A percentile compares a stretch with the other conserved stretches of the same genome.
Conservation (phyloP, 2,113 vertebrate genomes). For the Cyphomyrus discorhynchus region DNA sequence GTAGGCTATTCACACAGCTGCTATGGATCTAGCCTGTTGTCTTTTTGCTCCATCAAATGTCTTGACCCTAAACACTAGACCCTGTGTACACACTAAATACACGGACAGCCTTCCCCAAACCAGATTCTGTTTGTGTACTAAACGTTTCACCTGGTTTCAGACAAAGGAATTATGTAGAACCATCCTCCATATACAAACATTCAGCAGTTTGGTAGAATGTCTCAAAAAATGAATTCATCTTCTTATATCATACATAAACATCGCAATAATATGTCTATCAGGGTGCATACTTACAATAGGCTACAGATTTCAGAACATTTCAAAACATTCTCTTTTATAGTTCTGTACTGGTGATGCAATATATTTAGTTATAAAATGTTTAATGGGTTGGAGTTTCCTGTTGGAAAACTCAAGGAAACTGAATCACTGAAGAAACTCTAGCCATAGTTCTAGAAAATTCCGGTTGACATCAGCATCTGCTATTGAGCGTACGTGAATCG, state of each 20-base stretch:
- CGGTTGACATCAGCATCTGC: neutral
- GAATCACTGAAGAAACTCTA: neutral
- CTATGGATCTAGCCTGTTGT: neutral
- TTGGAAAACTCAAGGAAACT: neutral
- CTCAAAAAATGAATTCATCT: neutral
- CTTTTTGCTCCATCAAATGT: neutral
- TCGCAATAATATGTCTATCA: neutral
- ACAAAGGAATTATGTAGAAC: neutral
- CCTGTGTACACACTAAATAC: constrained; percentile 13
- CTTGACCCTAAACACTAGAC: neutral
- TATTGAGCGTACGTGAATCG: neutral
- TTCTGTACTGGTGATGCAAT: neutral
- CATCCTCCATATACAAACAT: neutral
- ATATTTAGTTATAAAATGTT: neutral
- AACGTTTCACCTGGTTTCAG: neutral
- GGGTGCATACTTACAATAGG: neutral
- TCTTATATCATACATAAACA: neutral
- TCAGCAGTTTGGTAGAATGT: neutral
- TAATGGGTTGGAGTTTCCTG: neutral
- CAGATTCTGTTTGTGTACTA: constrained; percentile 4
- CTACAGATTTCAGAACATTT: neutral
- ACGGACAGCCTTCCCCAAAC: neutral
- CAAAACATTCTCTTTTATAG: neutral
- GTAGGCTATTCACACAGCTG: neutral
- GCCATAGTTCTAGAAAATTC: neutral